Percentiles rank a stretch among this genome's conserved stretches.
Conservation (phyloP, 1,140 invertebrate genomes). For the Geopemphigus sp. region DNA sequence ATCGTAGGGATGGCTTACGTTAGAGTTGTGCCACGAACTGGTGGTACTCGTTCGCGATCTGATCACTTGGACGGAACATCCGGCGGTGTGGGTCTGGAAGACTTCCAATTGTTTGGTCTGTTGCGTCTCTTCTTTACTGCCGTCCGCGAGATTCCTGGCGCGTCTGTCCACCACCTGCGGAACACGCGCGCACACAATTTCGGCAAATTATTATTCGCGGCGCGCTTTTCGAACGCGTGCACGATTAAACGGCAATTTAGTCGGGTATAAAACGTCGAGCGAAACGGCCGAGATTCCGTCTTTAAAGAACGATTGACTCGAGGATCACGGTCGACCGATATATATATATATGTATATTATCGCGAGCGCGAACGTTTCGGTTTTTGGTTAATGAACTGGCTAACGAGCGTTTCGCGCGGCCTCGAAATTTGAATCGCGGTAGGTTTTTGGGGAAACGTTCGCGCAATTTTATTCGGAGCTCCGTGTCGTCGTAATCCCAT, state of each 20-base stretch:
- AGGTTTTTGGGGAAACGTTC: not conserved
- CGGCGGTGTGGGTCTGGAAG: conserved; percentile 56
- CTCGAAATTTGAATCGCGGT: not conserved
- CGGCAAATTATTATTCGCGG: no score
- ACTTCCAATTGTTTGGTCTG: conserved; percentile 56
- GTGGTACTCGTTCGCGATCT: conserved; percentile 54
- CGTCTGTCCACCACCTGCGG: conserved; percentile 60
- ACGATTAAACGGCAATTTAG: not conserved
- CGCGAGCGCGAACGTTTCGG: no score
- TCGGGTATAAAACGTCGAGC: no score
- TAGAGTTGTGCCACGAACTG: conserved; percentile 53
- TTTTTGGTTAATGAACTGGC: conserved; percentile 21
- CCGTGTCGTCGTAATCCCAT: not conserved
- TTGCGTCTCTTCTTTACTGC: conserved; percentile 55
- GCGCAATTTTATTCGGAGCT: no score
- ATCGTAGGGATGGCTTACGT: conserved; percentile 45
- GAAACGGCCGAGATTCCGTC: not conserved
- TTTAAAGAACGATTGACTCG: conserved; percentile 2
- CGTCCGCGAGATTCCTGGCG: conserved; percentile 57
- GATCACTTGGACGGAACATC: conserved; percentile 57
- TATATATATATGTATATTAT: not conserved
- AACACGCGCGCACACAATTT: not conserved
- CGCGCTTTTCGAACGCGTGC: no score
- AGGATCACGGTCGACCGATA: not conserved
- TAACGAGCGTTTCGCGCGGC: conserved; percentile 31